Evolutionary conservation across 1,140 invertebrate species (phyloP), one percentile per base, ranked within the genome.

Genomic region (Anastatus disparis): DNA sequence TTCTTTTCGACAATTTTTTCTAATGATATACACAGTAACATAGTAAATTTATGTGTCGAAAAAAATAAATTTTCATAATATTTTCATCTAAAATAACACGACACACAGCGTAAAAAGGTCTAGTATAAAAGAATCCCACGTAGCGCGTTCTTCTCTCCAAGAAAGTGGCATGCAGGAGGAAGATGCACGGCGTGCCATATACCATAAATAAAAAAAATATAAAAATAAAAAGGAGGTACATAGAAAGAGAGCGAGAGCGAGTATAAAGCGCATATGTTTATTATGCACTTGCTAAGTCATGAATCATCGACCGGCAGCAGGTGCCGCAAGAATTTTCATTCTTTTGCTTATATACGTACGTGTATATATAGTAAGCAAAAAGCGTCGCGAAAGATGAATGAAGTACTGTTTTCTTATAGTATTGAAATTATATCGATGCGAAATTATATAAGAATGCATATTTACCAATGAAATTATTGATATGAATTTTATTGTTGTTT

Each of bases 361-460:
- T n/a, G n/a, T n/a, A n/a, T n/a, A n/a, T n/a, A n/a, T n/a, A n/a
- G n/a, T n/a, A n/a, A n/a, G n/a, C n/a, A n/a, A n/a, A n/a, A n/a
- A n/a, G 29, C 53, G 42, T 48, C 63, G 52, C 62, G 44, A 46
- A 78, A 76, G 77, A 78, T 78, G 64, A 76, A 78, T 76, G 77
- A 78, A 76, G 61, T 76, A 77, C 58, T 62, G 67, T 70, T 70
- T 46, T 62, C 58, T n/a, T n/a, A n/a, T n/a, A n/a, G 50, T 22
- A 59, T 69, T 52, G 46, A 24, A n/a, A 61, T 24, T 53, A 69
- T 53, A 69, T 61, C 27, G 40, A 29, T 22, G n/a, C 15, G 42
- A 40, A 27, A 9, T 44, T 46, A 46, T 68, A 50, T 48, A 26
- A 59, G 27, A 22, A 13, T 6, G 7, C 42, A 15, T 17, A n/a